Evolutionary conservation across 2,113 vertebrate genomes (phyloP).

Genomic region (Cyphomyrus discorhynchus): DNA sequence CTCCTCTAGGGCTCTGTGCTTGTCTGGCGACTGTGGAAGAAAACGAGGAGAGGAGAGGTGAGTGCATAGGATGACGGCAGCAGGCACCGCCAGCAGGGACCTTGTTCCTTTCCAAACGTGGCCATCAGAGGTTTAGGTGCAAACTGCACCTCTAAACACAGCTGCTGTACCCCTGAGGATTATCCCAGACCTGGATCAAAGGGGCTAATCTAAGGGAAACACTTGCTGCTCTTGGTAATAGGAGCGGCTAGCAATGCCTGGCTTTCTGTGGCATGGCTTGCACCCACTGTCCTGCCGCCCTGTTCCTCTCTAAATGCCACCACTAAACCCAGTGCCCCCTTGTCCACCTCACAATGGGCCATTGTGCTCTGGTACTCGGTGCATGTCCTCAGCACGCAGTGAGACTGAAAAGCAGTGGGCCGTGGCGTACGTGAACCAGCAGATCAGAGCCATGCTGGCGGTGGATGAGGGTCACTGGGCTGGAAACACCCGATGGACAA

Average conservation of each 20-base stretch:
- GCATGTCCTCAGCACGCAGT: neutral
- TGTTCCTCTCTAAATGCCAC: neutral
- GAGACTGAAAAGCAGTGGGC: neutral
- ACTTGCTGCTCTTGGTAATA: neutral
- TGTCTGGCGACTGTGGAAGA: conserved; percentile 77
- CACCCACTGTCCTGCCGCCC: neutral
- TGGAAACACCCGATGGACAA: neutral
- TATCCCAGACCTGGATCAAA: neutral
- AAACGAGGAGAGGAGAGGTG: conserved; percentile 4
- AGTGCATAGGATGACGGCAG: neutral
- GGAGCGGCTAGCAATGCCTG: neutral
- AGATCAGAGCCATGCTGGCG: neutral
- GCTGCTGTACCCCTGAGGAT: neutral
- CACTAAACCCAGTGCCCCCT: neutral
- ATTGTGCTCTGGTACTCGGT: neutral
- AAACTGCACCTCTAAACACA: neutral
- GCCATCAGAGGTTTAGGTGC: neutral
- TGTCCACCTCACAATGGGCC: neutral
- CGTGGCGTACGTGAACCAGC: neutral
- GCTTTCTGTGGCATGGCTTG: neutral
- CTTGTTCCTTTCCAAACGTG: neutral
- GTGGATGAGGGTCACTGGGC: neutral
- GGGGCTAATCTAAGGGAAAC: neutral
- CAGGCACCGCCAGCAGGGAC: neutral
- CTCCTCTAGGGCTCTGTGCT: conserved; percentile 94